A percentile compares a stretch with the other conserved stretches of the same genome.
Evolutionary conservation across 2,113 vertebrate genomes (phyloP).

Genomic region (Apaloderma vittatum): DNA sequence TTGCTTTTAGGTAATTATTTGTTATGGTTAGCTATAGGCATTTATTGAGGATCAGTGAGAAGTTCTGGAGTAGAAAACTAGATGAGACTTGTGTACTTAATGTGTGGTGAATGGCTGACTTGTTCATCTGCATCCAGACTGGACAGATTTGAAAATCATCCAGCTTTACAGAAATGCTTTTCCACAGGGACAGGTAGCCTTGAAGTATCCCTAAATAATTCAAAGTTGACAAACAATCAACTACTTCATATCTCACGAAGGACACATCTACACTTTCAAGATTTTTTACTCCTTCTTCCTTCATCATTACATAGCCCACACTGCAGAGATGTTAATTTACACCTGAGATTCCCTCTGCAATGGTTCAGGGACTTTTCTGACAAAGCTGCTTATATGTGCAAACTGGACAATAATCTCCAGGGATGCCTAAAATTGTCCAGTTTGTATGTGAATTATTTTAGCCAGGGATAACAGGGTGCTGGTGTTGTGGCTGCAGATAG

Average conservation of each 20-base stretch:
- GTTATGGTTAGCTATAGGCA: background rate
- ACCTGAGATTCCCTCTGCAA: background rate
- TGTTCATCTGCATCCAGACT: background rate
- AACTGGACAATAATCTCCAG: background rate
- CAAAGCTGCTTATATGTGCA: background rate
- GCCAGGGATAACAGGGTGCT: background rate
- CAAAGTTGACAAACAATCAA: accelerated
- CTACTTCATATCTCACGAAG: background rate
- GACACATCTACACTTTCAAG: background rate
- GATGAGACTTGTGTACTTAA: background rate
- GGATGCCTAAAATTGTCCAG: background rate
- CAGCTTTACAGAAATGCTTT: background rate
- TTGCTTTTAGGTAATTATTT: background rate
- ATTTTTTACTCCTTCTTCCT: background rate
- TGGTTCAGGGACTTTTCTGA: background rate
- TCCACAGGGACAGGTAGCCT: background rate
- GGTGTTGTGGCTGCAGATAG: background rate
- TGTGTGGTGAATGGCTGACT: background rate
- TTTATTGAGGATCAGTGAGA: background rate
- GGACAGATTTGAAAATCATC: background rate
- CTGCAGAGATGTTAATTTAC: background rate
- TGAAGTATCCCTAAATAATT: background rate
- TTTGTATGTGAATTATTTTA: background rate
- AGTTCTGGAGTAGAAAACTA: background rate
- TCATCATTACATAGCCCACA: background rate